Evolutionary conservation across 2,888 invertebrate genomes (phyloP).

Genomic region (Andrena praecox): DNA sequence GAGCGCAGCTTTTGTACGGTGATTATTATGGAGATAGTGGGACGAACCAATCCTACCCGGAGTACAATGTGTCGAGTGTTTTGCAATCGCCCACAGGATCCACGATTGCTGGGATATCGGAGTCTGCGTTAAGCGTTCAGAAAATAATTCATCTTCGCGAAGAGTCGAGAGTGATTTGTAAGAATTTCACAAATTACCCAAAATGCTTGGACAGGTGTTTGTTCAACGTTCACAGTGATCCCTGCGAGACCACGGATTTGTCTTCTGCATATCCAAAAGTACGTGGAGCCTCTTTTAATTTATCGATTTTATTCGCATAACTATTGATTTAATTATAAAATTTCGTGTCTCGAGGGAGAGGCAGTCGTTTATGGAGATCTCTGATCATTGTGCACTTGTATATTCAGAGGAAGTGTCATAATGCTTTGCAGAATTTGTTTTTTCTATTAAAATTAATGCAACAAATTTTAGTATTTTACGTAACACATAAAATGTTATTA

Average conservation of each 20-base stretch:
- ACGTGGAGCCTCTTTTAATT: not conserved
- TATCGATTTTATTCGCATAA: not conserved
- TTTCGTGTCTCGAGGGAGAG: no score
- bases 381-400: no score
- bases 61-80: constrained; percentile 69
- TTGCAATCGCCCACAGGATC: constrained; percentile 68
- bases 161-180: constrained; percentile 70
- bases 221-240: constrained; percentile 78
- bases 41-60: constrained; percentile 64
- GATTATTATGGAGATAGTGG: constrained; percentile 75
- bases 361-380: no score
- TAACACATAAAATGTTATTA: no score
- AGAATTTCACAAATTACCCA: constrained; percentile 34
- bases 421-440: no score
- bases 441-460: no score
- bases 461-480: no score
- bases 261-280: constrained; percentile 74
- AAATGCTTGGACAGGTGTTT: constrained; percentile 75
- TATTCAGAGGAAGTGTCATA: no score
- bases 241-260: constrained; percentile 80
- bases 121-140: constrained; percentile 10
- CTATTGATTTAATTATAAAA: no score
- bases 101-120: constrained; percentile 66
- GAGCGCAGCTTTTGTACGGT: constrained; percentile 54
- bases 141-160: constrained; percentile 61